phyloP scores from a whole-genome alignment of 2,113 vertebrate genomes.

The Crotalus tigris region DNA sequence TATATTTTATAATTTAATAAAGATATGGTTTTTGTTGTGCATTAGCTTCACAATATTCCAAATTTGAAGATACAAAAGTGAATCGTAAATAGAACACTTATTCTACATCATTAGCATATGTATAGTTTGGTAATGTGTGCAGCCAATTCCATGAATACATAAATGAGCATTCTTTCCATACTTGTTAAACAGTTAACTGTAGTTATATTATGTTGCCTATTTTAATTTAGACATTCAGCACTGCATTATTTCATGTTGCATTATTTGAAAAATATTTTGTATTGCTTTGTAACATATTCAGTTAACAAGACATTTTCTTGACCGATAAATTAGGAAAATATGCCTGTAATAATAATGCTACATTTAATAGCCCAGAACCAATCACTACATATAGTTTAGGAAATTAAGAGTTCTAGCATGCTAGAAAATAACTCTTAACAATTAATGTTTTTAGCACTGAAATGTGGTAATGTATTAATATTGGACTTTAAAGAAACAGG shows the following conservation, averaged over 20 bases:
- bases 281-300: not conserved
- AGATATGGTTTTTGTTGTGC: not conserved
- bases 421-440: not conserved
- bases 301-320: not conserved
- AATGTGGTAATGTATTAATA: not conserved
- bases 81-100: not conserved
- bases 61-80: not conserved
- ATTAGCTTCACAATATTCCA: not conserved
- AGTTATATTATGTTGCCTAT: not conserved
- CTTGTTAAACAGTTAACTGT: not conserved
- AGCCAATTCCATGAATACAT: not conserved
- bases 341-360: not conserved
- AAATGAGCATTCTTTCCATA: not conserved
- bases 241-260: not conserved
- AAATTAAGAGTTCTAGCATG: not conserved
- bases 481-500: not conserved
- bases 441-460: not conserved
- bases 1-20: not conserved
- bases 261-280: not conserved
- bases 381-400: not conserved
- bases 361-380: not conserved
- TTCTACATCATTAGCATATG: not conserved
- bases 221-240: rapidly evolving
- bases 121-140: not conserved
- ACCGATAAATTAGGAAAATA: not conserved